Conservation (phyloP, 2,888 invertebrate species). For the Leptopilina syphax region DNA sequence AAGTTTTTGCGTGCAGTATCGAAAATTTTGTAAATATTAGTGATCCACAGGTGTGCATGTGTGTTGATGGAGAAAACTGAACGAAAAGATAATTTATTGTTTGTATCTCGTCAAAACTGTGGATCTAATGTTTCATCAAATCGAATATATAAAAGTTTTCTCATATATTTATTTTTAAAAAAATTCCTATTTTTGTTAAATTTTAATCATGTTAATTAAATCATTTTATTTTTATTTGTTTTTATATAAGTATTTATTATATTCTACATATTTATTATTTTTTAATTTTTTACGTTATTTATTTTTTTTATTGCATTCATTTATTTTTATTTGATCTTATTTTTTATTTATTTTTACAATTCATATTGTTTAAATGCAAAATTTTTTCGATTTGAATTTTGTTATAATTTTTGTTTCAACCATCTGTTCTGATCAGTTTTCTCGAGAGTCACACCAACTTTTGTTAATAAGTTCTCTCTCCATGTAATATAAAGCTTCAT, state of each 20-base stretch:
- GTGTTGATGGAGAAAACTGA: slow-evolving; percentile 16
- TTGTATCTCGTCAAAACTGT: slow-evolving; percentile 16
- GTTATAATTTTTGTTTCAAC: background rate
- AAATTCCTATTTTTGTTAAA: no score
- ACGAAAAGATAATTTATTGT: background rate
- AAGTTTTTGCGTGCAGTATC: background rate
- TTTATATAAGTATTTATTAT: no score
- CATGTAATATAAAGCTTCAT: slow-evolving; percentile 26
- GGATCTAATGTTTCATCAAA: no score
- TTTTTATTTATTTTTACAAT: no score
- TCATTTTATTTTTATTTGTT: no score
- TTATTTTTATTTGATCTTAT: no score
- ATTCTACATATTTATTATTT: no score
- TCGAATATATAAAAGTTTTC: no score
- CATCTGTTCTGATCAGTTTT: slow-evolving; percentile 8
- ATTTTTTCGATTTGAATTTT: background rate
- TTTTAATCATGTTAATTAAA: no score
- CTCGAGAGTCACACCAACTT: slow-evolving; percentile 12
- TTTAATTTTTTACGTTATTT: no score
- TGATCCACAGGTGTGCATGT: background rate
- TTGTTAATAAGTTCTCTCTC: background rate
- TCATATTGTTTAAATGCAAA: background rate
- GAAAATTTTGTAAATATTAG: slow-evolving; percentile 25
- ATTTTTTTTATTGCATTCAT: no score
- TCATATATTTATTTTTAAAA: no score